Evolutionary conservation across 2,113 vertebrate species (phyloP).

Genomic region (Mus spicilegus): DNA sequence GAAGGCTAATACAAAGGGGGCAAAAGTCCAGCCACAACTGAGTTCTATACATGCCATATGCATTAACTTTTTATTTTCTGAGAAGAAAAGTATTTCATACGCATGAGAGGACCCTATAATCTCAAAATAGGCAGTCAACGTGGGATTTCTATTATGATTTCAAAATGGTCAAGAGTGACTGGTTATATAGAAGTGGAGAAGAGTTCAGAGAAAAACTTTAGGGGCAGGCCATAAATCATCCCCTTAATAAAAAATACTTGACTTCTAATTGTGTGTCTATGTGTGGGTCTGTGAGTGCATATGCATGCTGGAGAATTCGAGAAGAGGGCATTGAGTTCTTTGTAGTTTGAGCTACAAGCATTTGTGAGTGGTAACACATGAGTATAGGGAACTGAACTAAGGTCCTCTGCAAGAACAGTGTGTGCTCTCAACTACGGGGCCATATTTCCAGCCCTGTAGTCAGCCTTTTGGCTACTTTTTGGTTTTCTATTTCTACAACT

Average conservation of each 20-base stretch:
- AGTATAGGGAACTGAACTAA: neutral
- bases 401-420: neutral
- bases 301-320: neutral
- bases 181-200: neutral
- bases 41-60: neutral
- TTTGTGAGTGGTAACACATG: neutral
- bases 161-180: neutral
- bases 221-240: neutral
- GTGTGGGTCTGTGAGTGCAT: neutral
- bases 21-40: neutral
- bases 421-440: neutral
- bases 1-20: neutral
- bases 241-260: neutral
- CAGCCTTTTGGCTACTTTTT: no score
- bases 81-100: neutral
- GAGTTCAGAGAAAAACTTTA: conserved; percentile 6
- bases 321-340: neutral
- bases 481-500: no score
- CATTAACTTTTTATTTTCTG: neutral
- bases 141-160: neutral
- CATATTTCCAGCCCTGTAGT: neutral
- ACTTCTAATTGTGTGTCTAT: neutral
- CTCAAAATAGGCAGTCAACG: neutral
- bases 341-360: neutral
- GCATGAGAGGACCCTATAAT: neutral